These are phyloP conservation scores for Oreonectes daqikongensis DNA, from an alignment of 2,797 vertebrate species.

Conservation along the genomic window DNA sequence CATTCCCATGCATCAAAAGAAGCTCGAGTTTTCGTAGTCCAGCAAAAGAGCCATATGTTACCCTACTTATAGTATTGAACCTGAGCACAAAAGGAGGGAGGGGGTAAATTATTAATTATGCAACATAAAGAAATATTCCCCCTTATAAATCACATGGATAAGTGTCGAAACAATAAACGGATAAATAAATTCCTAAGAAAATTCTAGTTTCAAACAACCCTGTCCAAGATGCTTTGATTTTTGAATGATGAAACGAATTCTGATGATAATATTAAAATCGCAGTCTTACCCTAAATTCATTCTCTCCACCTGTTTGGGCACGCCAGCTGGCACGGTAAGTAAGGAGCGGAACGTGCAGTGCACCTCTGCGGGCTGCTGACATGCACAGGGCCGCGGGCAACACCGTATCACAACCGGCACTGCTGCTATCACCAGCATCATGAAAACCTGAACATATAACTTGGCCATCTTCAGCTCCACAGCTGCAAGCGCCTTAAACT, in stretches of 20 bases:
- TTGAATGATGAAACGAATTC: too few species aligned
- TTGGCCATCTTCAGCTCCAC: constrained; percentile 52
- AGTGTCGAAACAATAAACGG: too few species aligned
- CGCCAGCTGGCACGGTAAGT: constrained; percentile 75
- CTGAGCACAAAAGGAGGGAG: constrained; percentile 64
- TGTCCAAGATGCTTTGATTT: too few species aligned
- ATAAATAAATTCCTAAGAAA: too few species aligned
- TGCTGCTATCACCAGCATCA: constrained; percentile 71
- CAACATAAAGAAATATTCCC: too few species aligned
- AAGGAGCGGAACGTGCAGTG: constrained; percentile 95
- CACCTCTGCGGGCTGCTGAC: constrained; percentile 86
- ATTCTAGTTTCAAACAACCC: too few species aligned
- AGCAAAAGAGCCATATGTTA: constrained; percentile 80
- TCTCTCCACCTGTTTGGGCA: constrained; percentile 80
- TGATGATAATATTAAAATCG: neutral
- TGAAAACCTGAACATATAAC: constrained; percentile 56
- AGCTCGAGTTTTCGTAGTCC: constrained; percentile 85
- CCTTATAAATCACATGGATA: too few species aligned
- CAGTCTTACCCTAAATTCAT: constrained; percentile 87
- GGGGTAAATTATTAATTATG: neutral
- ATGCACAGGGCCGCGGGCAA: constrained; percentile 88
- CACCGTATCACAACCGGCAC: constrained; percentile 33
- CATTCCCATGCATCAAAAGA: constrained; percentile 93
- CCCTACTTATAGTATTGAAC: constrained; percentile 87
- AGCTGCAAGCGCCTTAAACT: constrained; percentile 26